Base-by-base conservation (phyloP, 2,797 vertebrate genomes). In the Menidia menidia region DNA sequence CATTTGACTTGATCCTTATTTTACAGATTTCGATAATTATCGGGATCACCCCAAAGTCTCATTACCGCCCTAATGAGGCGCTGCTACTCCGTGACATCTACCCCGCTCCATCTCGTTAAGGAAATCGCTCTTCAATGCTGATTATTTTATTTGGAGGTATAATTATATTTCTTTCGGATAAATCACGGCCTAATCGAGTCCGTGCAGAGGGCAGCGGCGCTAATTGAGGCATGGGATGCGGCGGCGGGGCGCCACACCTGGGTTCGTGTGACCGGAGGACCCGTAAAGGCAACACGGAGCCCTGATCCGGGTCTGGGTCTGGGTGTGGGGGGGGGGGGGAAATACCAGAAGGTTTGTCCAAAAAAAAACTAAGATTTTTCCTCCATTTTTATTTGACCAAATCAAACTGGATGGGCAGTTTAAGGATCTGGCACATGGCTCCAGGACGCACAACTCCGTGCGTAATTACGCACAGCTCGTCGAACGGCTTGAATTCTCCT, bases 101-200 rank as follows among this genome's bases (percentile, higher is more conserved):
- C 93, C 96, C 95, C 81, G 95, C 96, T 97, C 95, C 93, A 93
- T 96, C 96, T 98, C 95, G 97, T 98, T 98, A 98, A 96, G 96
- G 95, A 97, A 98, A 98, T 98, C 95, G 95, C 96, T 97, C 96
- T 96, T 97, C 97, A 97, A 96, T 97, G 96, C 96, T 97, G 97
- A 98, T 99, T 98, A 99, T 99, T 98, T 97, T 97, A 98, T 99
- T 99, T 98, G 96, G 96, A 95, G 94, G 93, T 94, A 96, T 98
- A 98, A 99, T 99, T 97, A 97, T 97, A 97, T 98, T 98, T 97
- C 96, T 98, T 97, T 96, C 94, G 95, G 96, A 96, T 97, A 96
- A 97, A 96, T 97, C 97, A 98, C 96, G 96, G 95, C 96, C 96
- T 98, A 97, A 97, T 98, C 94, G 95, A 96, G 96, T 97, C 96